Conservation (phyloP, 2,113 vertebrate species). For the Aplodontia rufa region DNA sequence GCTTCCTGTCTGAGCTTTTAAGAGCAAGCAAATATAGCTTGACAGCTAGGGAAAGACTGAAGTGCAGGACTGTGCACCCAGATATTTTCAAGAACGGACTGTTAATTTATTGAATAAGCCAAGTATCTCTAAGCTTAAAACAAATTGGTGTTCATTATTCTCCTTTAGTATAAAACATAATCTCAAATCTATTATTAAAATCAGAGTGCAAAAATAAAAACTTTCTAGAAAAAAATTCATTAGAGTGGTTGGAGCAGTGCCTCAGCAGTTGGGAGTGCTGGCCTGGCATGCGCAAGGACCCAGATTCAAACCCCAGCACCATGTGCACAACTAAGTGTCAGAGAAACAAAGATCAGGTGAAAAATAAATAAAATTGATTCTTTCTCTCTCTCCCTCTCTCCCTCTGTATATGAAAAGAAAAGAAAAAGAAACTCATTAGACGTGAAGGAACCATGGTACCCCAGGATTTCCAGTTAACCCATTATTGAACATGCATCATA, state of each 20-base stretch:
- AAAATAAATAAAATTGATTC: too few species aligned
- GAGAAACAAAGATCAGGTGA: too few species aligned
- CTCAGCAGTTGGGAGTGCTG: too few species aligned
- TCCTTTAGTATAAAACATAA: neutral
- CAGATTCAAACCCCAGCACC: too few species aligned
- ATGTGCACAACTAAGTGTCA: too few species aligned
- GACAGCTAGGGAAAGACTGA: neutral
- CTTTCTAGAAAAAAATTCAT: neutral
- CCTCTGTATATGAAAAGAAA: too few species aligned
- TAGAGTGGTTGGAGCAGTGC: too few species aligned
- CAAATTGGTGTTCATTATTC: neutral
- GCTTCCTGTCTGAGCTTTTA: neutral
- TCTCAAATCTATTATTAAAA: neutral
- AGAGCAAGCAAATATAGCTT: slow-evolving; percentile 36
- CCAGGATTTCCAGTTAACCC: neutral
- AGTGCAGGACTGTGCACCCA: neutral
- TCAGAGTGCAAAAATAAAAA: slow-evolving; percentile 24
- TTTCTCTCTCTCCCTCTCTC: too few species aligned
- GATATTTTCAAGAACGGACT: neutral
- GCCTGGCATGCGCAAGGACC: too few species aligned
- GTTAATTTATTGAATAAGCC: neutral
- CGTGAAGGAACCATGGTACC: neutral
- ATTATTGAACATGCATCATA: neutral
- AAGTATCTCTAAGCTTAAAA: neutral
- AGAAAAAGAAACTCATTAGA: neutral